phyloP scores from a whole-genome alignment of 2,888 invertebrate genomes.

The Plebejus argus region DNA sequence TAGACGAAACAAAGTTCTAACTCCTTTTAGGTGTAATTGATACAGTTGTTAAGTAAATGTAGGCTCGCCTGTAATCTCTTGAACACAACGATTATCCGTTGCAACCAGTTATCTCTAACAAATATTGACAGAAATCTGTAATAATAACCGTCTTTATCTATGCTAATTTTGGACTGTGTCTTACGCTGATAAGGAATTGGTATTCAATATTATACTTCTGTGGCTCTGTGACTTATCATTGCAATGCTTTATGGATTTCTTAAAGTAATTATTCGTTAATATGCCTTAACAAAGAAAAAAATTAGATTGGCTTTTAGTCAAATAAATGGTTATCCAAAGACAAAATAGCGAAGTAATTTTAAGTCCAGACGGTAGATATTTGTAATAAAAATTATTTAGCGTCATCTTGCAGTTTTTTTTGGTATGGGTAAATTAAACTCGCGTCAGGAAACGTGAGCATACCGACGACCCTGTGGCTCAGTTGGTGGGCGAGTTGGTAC shows the following conservation, averaged over 20 bases:
- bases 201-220: not conserved
- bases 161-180: conserved; percentile 64
- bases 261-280: not conserved
- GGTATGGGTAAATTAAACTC: no score
- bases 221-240: not conserved
- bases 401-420: no score
- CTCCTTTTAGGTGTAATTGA: conserved; percentile 25
- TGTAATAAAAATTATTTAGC: no score
- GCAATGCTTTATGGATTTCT: not conserved
- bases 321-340: no score
- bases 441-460: no score
- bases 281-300: no score
- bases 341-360: no score
- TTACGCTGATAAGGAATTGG: conserved; percentile 39
- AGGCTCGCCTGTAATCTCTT: conserved; percentile 45
- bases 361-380: no score
- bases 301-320: no score
- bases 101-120: conserved; percentile 67
- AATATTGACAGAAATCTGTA: conserved; percentile 72
- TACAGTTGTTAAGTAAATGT: conserved; percentile 36
- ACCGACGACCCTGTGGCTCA: no score
- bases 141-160: conserved; percentile 65
- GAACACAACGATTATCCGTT: conserved; percentile 52
- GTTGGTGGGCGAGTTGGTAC: no score
- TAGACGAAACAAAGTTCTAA: no score